Evolutionary conservation across 2,888 invertebrate genomes (phyloP).

Genomic region (Ophraella communa): DNA sequence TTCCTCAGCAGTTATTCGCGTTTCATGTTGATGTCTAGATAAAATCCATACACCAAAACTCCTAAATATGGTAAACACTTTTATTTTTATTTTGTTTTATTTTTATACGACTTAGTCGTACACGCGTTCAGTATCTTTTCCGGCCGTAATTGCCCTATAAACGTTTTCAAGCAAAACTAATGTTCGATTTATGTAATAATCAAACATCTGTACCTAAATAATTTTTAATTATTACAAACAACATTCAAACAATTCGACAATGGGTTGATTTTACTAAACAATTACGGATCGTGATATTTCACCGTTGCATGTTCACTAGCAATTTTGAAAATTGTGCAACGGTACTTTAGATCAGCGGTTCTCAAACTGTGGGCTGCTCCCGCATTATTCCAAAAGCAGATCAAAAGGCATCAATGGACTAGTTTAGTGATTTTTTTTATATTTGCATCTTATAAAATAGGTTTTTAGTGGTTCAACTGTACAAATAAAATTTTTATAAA

Average conservation of each 20-base stretch:
- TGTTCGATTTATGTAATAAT: conserved; percentile 7
- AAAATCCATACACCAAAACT: not conserved
- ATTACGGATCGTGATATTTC: too few relatives aligned
- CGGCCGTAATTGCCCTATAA: not conserved
- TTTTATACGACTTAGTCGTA: not conserved
- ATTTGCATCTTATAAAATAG: too few relatives aligned
- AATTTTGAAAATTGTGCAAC: not conserved
- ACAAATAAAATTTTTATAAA: too few relatives aligned
- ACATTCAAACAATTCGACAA: not conserved
- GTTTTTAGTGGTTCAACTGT: too few relatives aligned
- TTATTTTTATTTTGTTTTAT: not conserved
- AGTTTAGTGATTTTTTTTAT: too few relatives aligned
- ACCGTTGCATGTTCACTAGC: not conserved
- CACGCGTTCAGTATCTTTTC: not conserved
- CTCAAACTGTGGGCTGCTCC: too few relatives aligned
- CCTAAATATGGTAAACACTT: not conserved
- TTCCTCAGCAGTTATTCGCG: too few relatives aligned
- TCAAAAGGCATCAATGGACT: too few relatives aligned
- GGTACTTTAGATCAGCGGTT: not conserved
- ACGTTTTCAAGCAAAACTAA: conserved; percentile 10
- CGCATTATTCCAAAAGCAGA: too few relatives aligned
- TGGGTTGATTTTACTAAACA: not conserved
- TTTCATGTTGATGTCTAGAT: not conserved
- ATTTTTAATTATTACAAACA: conserved; percentile 2
- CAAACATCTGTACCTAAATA: not conserved